These are phyloP conservation scores for Crocuta crocuta DNA, from an alignment of 2,113 vertebrate species.

Conservation along the genomic window DNA sequence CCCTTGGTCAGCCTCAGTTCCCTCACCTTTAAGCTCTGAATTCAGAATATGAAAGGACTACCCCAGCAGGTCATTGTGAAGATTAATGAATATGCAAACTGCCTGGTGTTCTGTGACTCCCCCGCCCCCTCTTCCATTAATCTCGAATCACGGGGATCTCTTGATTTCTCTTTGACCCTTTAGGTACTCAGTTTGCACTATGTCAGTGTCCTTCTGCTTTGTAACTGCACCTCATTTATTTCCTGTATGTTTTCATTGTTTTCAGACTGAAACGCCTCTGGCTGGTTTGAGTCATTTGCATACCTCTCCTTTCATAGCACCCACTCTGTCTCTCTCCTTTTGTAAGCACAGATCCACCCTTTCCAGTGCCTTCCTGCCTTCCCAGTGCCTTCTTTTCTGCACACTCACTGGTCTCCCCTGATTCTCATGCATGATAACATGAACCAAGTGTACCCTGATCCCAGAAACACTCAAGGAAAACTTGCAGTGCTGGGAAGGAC, in stretches of 20 bases:
- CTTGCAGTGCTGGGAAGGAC: neutral
- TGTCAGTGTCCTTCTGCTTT: conserved; percentile 18
- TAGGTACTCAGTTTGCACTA: conserved; percentile 11
- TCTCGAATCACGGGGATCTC: neutral
- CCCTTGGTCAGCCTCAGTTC: neutral
- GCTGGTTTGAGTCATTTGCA: neutral
- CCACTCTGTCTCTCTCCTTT: neutral
- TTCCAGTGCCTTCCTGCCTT: neutral
- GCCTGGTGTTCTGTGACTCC: neutral
- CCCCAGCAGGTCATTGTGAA: neutral
- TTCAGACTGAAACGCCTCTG: neutral
- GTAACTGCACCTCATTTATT: neutral
- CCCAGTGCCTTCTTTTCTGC: neutral
- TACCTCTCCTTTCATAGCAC: neutral
- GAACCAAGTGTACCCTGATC: neutral
- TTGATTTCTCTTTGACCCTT: conserved; percentile 10
- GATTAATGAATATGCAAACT: neutral
- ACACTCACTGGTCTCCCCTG: neutral
- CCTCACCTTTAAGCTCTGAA: neutral
- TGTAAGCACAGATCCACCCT: neutral
- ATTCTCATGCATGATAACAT: neutral
- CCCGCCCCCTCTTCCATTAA: neutral
- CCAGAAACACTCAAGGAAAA: conserved; percentile 33
- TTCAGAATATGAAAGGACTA: neutral
- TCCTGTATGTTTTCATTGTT: conserved; percentile 5